Evolutionary conservation across 2,888 invertebrate species (phyloP).

Genomic region (Oligia strigilis): DNA sequence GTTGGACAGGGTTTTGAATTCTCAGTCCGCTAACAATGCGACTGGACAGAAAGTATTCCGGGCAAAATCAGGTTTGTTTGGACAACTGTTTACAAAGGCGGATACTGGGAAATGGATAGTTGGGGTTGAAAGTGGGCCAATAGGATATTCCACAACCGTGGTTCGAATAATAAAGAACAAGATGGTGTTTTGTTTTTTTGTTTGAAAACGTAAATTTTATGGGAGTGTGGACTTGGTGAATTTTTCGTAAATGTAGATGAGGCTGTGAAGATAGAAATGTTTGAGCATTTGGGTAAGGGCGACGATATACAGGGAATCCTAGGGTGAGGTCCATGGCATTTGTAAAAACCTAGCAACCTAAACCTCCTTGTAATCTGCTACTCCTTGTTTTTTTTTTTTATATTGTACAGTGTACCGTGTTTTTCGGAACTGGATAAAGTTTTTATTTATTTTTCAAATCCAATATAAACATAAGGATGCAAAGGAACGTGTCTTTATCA

Average conservation of each 20-base stretch:
- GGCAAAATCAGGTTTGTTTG: slow-evolving; percentile 36
- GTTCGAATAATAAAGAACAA: not conserved
- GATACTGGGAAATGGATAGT: not conserved
- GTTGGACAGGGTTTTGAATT: slow-evolving; percentile 32
- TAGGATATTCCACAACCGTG: slow-evolving; percentile 2
- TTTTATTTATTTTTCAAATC: not conserved
- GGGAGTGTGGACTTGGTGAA: not conserved
- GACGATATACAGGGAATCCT: not conserved
- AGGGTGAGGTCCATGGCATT: not conserved
- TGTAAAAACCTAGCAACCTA: not conserved
- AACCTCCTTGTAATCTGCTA: not conserved
- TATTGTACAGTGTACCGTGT: not conserved
- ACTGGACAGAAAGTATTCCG: slow-evolving; percentile 43
- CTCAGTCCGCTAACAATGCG: slow-evolving; percentile 27
- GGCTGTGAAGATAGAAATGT: not conserved
- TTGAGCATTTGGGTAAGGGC: not conserved
- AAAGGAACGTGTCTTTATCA: not conserved
- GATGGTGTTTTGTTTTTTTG: not conserved
- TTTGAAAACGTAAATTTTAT: not conserved
- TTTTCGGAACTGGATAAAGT: not conserved
- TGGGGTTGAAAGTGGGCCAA: not conserved
- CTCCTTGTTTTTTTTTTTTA: not conserved
- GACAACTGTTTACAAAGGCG: slow-evolving; percentile 22
- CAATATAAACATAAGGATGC: not conserved
- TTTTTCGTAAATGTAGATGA: not conserved